These are phyloP conservation scores for Drosophila repletoides DNA, from an alignment of 1,140 invertebrate species.

Conservation along the genomic window DNA sequence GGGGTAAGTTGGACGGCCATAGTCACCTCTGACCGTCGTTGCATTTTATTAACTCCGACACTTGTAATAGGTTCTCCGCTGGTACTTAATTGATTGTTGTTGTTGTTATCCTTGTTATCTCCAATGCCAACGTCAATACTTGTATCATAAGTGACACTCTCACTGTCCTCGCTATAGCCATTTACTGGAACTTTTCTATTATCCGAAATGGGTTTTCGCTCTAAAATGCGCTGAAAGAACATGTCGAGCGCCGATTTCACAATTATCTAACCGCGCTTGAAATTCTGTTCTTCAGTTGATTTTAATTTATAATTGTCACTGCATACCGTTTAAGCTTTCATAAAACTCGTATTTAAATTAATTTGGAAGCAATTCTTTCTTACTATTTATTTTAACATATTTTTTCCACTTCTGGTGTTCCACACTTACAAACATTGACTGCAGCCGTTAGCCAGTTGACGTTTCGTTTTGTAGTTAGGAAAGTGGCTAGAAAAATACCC, in stretches of 20 bases:
- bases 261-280: conserved; percentile 44
- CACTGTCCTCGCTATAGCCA: conserved; percentile 35
- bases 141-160: conserved; percentile 29
- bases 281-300: conserved; percentile 35
- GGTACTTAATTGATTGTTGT: conserved; percentile 42
- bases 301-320: conserved; percentile 64
- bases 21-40: conserved; percentile 32
- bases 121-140: conserved; percentile 16
- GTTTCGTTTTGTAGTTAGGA: conserved; percentile 46
- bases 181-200: conserved; percentile 3
- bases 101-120: conserved; percentile 35
- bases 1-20: conserved; percentile 86
- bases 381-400: conserved; percentile 6
- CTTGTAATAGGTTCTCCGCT: background rate
- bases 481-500: conserved; percentile 1
- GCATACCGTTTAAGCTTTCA: conserved; percentile 48
- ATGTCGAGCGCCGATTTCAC: conserved; percentile 18
- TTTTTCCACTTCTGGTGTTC: conserved; percentile 30
- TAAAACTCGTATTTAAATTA: conserved; percentile 9
- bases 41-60: conserved; percentile 28
- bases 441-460: conserved; percentile 15
- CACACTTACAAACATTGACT: conserved; percentile 60
- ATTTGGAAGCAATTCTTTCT: conserved; percentile 2
- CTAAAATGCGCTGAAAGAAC: conserved; percentile 75
- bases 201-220: conserved; percentile 41